These are phyloP conservation scores for Sebastes fasciatus DNA, from an alignment of 2,113 vertebrate species.

Conservation along the genomic window DNA sequence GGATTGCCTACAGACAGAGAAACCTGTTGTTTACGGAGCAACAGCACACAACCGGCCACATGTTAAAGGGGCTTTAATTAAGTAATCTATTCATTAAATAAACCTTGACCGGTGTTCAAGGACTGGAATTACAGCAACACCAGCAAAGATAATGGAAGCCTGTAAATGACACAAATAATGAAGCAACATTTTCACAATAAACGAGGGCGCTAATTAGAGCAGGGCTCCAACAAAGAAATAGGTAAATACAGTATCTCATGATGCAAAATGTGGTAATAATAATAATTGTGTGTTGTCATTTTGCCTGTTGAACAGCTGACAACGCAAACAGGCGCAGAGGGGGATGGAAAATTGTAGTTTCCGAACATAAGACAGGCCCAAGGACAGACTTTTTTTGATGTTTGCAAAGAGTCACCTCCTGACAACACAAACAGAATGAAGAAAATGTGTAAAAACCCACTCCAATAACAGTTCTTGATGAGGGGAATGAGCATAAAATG, in stretches of 20 bases:
- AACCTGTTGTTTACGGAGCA: background rate
- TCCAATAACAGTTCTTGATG: background rate
- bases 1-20: background rate
- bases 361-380: slow-evolving; percentile 21
- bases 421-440: slow-evolving; percentile 5
- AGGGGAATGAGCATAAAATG: slow-evolving; percentile 7
- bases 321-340: slow-evolving; percentile 3
- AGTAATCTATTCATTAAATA: background rate
- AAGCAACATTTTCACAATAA: slow-evolving; percentile 20
- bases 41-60: background rate
- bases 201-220: slow-evolving; percentile 29
- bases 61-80: slow-evolving; percentile 36
- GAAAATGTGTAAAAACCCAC: background rate
- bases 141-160: background rate
- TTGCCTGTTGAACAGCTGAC: slow-evolving; percentile 2
- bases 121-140: background rate
- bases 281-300: slow-evolving; percentile 13
- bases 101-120: background rate
- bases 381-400: slow-evolving; percentile 21
- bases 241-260: slow-evolving; percentile 22
- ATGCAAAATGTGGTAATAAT: slow-evolving; percentile 48
- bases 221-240: slow-evolving; percentile 12
- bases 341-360: slow-evolving; percentile 4
- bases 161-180: slow-evolving; percentile 27
- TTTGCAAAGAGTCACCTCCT: slow-evolving; percentile 9